A percentile compares a stretch with the other conserved stretches of the same genome.
These are phyloP conservation scores for Mareca penelope DNA, from an alignment of 2,797 vertebrate species.

Conservation along the genomic window DNA sequence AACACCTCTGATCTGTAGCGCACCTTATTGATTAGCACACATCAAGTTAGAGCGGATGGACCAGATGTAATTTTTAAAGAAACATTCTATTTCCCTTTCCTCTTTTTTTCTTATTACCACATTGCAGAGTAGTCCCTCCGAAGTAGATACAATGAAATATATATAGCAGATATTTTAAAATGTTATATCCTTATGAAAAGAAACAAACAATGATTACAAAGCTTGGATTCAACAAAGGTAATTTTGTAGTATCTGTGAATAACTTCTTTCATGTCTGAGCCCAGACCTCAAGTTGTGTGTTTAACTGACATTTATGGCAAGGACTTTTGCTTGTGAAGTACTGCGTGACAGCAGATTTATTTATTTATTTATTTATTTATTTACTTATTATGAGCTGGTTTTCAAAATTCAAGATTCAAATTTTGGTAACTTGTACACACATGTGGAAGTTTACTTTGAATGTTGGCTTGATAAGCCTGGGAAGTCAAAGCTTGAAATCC, in stretches of 20 bases:
- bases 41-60: neutral
- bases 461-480: neutral
- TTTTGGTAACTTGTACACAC: neutral
- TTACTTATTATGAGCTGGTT: neutral
- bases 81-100: accelerated
- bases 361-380: neutral
- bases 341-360: neutral
- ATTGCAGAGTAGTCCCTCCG: neutral
- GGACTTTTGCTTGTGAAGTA: neutral
- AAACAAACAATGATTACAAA: neutral
- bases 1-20: neutral
- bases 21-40: neutral
- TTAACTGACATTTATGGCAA: neutral
- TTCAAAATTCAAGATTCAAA: neutral
- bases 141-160: neutral
- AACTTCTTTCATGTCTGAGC: neutral
- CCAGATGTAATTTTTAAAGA: neutral
- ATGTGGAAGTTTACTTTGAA: neutral
- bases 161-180: neutral
- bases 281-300: neutral
- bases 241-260: neutral
- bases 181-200: accelerated
- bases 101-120: neutral
- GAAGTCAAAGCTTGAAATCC: neutral
- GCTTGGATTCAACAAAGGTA: neutral